A percentile compares a stretch with the other conserved stretches of the same genome.
Conservation (phyloP, 2,888 invertebrate species). For the Pheosia gnoma region DNA sequence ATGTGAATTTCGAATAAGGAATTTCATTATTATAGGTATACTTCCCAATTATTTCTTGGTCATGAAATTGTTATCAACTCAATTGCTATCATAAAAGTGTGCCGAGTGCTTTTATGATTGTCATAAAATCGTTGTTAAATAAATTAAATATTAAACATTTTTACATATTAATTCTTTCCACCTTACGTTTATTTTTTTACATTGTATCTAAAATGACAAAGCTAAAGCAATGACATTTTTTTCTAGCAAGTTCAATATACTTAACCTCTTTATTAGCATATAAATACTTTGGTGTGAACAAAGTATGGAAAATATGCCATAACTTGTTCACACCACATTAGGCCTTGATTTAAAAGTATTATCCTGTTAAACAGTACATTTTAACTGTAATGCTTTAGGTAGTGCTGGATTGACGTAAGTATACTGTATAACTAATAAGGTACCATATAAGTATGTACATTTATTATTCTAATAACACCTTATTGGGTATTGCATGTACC, state of each 20-base stretch:
- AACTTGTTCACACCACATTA: too few species aligned
- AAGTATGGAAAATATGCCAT: background rate
- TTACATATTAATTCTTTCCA: conserved; percentile 34
- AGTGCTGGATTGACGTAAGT: background rate
- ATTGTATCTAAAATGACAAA: conserved; percentile 32
- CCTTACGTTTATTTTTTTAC: conserved; percentile 22
- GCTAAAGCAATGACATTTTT: conserved; percentile 37
- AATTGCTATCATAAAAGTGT: conserved; percentile 28
- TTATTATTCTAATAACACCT: background rate
- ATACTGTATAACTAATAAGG: background rate
- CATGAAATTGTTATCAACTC: conserved; percentile 20
- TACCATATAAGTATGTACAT: background rate
- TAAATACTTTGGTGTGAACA: background rate
- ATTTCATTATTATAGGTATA: background rate
- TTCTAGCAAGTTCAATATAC: conserved; percentile 34
- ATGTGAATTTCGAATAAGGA: too few species aligned
- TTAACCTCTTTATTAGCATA: conserved; percentile 26
- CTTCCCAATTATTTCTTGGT: background rate
- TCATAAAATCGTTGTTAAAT: conserved; percentile 37
- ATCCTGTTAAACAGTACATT: too few species aligned
- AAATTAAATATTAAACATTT: conserved; percentile 32
- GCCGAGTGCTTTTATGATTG: conserved; percentile 27
- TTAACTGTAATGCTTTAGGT: too few species aligned
- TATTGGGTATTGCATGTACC: background rate
- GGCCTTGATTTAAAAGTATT: too few species aligned